phyloP scores from a whole-genome alignment of 2,113 vertebrate genomes.

The Ceyx melanurus region DNA sequence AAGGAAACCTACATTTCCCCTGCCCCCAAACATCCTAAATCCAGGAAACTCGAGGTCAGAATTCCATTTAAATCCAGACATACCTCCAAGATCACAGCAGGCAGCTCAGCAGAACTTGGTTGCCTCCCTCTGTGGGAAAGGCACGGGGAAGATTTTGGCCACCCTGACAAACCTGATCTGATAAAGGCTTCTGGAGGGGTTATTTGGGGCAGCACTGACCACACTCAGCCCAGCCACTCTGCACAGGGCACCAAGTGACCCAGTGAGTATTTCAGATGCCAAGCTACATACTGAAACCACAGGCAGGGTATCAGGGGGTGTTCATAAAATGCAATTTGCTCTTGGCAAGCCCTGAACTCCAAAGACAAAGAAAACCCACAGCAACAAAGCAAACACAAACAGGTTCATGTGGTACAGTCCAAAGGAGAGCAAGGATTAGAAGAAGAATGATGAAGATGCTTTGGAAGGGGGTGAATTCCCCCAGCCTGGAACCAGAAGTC shows the following conservation, averaged over 20 bases:
- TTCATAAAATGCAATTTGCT: slow-evolving; percentile 18
- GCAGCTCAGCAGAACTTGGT: background rate
- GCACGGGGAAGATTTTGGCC: background rate
- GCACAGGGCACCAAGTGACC: background rate
- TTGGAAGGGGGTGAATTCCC: no score
- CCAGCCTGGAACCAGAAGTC: no score
- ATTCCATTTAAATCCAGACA: no score
- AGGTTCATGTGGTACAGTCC: no score
- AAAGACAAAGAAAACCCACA: no score
- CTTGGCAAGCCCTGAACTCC: background rate
- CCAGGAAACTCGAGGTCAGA: no score
- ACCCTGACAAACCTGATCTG: background rate
- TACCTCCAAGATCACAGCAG: no score
- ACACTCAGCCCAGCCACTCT: background rate
- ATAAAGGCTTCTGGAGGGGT: background rate
- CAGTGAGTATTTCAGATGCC: background rate
- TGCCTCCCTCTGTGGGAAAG: background rate
- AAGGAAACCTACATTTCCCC: no score
- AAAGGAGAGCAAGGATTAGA: no score
- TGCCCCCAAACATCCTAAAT: no score
- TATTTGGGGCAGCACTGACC: background rate
- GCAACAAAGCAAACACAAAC: no score
- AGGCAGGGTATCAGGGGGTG: background rate
- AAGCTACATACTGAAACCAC: background rate
- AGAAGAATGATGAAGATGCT: no score